Percentiles rank a stretch among this genome's conserved stretches.
Conservation (phyloP, 1,140 invertebrate genomes). For the Achatina immaculata region DNA sequence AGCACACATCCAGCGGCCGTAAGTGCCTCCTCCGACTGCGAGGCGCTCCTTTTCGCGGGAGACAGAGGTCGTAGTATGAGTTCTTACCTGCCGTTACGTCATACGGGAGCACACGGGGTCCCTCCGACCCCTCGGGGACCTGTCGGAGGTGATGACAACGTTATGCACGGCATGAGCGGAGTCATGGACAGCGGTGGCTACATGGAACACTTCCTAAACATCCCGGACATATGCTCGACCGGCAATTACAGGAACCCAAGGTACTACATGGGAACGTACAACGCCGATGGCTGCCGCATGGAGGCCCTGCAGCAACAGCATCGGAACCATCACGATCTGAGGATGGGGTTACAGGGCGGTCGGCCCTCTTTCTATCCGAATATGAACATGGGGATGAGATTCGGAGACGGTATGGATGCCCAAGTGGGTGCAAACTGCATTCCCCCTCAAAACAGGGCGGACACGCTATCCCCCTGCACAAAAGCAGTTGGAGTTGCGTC, state of each 20-base stretch:
- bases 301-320: slow-evolving; percentile 63
- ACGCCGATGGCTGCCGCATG: slow-evolving; percentile 65
- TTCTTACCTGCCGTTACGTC: slow-evolving; percentile 47
- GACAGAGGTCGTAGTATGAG: slow-evolving; percentile 39
- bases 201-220: slow-evolving; percentile 69
- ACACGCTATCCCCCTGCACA: slow-evolving; percentile 60
- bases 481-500: slow-evolving; percentile 45
- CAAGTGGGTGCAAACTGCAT: slow-evolving; percentile 45
- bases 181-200: slow-evolving; percentile 47
- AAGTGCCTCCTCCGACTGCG: neutral
- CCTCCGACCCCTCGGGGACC: slow-evolving; percentile 28
- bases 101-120: slow-evolving; percentile 39
- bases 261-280: slow-evolving; percentile 51
- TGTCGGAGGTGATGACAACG: slow-evolving; percentile 30
- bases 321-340: slow-evolving; percentile 59
- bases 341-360: slow-evolving; percentile 63
- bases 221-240: slow-evolving; percentile 67
- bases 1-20: neutral
- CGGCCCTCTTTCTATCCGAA: slow-evolving; percentile 64
- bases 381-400: slow-evolving; percentile 61
- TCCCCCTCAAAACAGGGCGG: slow-evolving; percentile 40
- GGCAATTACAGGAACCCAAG: slow-evolving; percentile 62
- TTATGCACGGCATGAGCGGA: slow-evolving; percentile 40
- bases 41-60: neutral
- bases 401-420: slow-evolving; percentile 55